phyloP scores from a whole-genome alignment of 2,113 vertebrate genomes.

The Vicugna pacos region DNA sequence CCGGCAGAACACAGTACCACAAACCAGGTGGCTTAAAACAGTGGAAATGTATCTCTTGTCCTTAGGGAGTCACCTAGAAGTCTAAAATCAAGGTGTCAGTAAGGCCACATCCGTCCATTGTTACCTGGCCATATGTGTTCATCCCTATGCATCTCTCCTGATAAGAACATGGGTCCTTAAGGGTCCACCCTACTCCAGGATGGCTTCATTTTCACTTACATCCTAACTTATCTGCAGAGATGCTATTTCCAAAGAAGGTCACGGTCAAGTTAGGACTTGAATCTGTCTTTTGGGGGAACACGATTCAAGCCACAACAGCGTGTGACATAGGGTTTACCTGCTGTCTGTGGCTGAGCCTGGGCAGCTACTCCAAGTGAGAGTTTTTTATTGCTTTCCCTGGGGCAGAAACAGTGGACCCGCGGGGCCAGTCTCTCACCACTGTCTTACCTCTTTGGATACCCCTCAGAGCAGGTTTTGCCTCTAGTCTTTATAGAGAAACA shows the following conservation, averaged over 20 bases:
- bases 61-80: neutral
- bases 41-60: neutral
- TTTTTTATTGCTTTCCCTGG: neutral
- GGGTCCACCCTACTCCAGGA: neutral
- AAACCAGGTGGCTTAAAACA: neutral
- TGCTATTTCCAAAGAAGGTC: neutral
- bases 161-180: neutral
- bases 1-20: neutral
- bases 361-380: too few relatives aligned
- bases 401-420: neutral
- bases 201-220: neutral
- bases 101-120: too few relatives aligned
- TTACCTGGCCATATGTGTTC: accelerated
- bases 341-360: neutral
- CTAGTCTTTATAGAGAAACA: neutral
- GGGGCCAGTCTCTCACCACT: neutral
- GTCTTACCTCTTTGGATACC: neutral
- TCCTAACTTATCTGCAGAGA: neutral
- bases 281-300: too few relatives aligned
- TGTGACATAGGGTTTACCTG: neutral
- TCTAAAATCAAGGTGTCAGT: neutral
- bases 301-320: neutral
- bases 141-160: neutral
- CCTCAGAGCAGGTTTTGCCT: neutral
- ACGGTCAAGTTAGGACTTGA: too few relatives aligned